Percentiles rank a stretch among this genome's conserved stretches.
These are phyloP conservation scores for Vannuccia rotundouncinata DNA, from an alignment of 2,888 invertebrate genomes.

Conservation along the genomic window DNA sequence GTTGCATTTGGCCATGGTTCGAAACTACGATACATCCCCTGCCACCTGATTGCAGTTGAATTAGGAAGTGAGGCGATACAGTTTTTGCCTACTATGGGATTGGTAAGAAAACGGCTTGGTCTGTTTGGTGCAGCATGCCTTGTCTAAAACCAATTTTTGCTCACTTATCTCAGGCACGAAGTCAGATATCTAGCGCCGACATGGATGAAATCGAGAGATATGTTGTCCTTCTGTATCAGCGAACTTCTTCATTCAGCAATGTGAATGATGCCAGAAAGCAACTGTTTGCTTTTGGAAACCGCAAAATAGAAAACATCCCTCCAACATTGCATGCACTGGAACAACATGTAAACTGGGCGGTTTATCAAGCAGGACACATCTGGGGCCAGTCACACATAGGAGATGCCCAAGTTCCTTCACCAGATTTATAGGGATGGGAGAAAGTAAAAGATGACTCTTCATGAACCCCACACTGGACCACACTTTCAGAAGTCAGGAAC, in stretches of 20 bases:
- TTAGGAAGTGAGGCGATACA: constrained; percentile 34
- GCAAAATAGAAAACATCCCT: constrained; percentile 40
- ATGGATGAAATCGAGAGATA: constrained; percentile 41
- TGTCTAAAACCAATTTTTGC: background rate
- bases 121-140: background rate
- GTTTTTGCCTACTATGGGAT: background rate
- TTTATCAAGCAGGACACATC: constrained; percentile 41
- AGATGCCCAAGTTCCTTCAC: background rate
- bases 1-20: constrained; percentile 41
- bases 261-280: constrained; percentile 41
- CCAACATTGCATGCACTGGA: constrained; percentile 42
- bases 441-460: background rate
- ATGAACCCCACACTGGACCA: constrained; percentile 1
- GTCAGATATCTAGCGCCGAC: constrained; percentile 6
- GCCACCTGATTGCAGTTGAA: constrained; percentile 38
- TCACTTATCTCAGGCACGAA: constrained; percentile 15
- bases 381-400: constrained; percentile 36
- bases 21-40: constrained; percentile 41
- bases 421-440: constrained; percentile 1
- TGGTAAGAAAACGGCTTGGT: background rate
- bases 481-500: background rate
- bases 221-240: constrained; percentile 42
- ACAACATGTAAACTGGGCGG: constrained; percentile 42
- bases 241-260: constrained; percentile 29
- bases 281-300: constrained; percentile 40